Conservation (phyloP, 2,888 invertebrate species). For the Amblyjoppa fuscipennis region DNA sequence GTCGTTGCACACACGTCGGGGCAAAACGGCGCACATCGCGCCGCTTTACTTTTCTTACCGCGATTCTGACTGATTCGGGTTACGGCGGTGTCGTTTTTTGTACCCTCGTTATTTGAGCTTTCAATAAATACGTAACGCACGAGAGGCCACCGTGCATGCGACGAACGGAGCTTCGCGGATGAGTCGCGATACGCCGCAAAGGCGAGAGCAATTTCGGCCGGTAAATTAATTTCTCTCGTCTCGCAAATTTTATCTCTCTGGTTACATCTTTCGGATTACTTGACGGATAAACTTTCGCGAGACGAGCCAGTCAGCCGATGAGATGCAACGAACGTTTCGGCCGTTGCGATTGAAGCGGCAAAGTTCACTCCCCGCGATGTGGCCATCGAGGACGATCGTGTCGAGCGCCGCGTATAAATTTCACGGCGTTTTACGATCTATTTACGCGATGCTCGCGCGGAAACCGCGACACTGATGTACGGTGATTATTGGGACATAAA, state of each 20-base stretch:
- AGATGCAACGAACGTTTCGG: conserved; percentile 39
- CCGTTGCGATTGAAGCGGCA: conserved; percentile 32
- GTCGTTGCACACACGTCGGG: not conserved
- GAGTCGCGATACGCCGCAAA: no score
- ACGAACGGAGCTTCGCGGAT: no score
- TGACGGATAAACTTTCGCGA: conserved; percentile 4
- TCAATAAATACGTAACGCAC: conserved; percentile 15
- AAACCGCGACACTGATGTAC: conserved; percentile 67
- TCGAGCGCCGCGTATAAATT: conserved; percentile 77
- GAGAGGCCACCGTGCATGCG: no score
- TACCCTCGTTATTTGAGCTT: conserved; percentile 15
- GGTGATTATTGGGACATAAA: conserved; percentile 27
- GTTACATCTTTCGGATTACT: no score
- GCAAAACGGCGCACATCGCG: conserved; percentile 53
- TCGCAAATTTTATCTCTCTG: no score
- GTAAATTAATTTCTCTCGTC: no score
- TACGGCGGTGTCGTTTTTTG: conserved; percentile 29
- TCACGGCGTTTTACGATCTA: conserved; percentile 78
- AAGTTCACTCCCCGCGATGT: conserved; percentile 47
- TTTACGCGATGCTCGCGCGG: conserved; percentile 72
- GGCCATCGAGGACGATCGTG: conserved; percentile 40
- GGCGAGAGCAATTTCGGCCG: no score
- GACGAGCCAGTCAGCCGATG: conserved; percentile 26
- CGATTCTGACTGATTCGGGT: conserved; percentile 46
- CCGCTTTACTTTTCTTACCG: not conserved